A percentile compares a stretch with the other conserved stretches of the same genome.
Conservation (phyloP, 2,113 vertebrate species). For the Crotalus tigris region DNA sequence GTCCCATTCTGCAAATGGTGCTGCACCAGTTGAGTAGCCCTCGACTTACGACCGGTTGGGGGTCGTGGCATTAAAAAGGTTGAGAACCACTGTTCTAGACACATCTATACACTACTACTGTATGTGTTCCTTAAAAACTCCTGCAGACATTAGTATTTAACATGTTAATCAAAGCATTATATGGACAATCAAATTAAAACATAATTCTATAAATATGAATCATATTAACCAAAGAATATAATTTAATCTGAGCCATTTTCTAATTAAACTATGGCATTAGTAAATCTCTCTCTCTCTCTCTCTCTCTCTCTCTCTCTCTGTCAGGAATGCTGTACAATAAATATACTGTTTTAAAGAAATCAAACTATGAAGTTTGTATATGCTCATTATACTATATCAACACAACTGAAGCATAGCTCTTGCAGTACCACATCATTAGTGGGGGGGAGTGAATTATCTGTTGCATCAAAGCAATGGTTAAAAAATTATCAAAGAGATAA, state of each 20-base stretch:
- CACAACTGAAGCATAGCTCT: not conserved
- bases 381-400: not conserved
- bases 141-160: not conserved
- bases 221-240: not conserved
- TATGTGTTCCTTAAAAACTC: not conserved
- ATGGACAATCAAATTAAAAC: not conserved
- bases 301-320: too few species aligned
- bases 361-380: not conserved
- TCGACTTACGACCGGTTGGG: too few species aligned
- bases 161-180: not conserved
- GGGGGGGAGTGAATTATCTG: not conserved
- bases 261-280: not conserved
- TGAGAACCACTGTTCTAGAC: not conserved
- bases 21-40: too few species aligned
- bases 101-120: not conserved
- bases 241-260: not conserved
- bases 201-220: not conserved
- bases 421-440: not conserved
- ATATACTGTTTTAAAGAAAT: not conserved
- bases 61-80: too few species aligned
- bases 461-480: not conserved
- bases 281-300: too few species aligned
- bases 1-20: too few species aligned
- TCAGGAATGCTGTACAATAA: not conserved
- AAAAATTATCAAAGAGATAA: not conserved